These are phyloP conservation scores for Aphis gossypii DNA, from an alignment of 1,140 invertebrate genomes.

Conservation along the genomic window DNA sequence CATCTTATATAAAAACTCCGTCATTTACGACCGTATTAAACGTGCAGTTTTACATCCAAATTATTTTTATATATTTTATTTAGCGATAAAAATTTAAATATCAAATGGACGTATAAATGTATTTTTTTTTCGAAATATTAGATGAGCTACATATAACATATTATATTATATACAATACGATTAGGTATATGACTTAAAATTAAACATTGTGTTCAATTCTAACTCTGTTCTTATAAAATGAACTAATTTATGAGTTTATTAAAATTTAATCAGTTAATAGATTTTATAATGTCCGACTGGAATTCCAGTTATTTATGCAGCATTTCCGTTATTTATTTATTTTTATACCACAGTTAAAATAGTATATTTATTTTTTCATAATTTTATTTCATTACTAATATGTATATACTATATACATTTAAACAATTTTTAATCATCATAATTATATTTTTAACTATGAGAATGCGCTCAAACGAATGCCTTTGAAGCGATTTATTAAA, in stretches of 20 bases:
- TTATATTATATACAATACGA: background rate
- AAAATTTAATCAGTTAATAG: conserved; percentile 8
- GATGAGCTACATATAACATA: background rate
- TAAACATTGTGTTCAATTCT: background rate
- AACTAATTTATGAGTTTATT: background rate
- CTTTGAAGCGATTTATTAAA: background rate
- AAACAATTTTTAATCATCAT: background rate
- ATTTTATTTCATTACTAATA: background rate
- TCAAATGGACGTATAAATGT: background rate
- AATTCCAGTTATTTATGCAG: background rate
- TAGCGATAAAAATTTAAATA: background rate
- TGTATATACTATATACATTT: background rate
- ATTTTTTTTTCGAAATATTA: background rate
- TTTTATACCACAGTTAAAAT: background rate
- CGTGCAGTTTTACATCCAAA: background rate
- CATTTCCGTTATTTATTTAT: background rate
- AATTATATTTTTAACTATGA: background rate
- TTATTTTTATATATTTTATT: conserved; percentile 8
- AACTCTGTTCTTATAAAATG: background rate
- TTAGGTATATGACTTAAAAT: background rate
- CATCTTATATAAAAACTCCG: background rate
- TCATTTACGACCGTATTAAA: conserved; percentile 22
- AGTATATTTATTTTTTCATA: background rate
- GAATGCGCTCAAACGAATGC: background rate
- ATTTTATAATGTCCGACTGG: background rate